phyloP scores from a whole-genome alignment of 2,113 vertebrate species.

The Rhinichthys klamathensis region DNA sequence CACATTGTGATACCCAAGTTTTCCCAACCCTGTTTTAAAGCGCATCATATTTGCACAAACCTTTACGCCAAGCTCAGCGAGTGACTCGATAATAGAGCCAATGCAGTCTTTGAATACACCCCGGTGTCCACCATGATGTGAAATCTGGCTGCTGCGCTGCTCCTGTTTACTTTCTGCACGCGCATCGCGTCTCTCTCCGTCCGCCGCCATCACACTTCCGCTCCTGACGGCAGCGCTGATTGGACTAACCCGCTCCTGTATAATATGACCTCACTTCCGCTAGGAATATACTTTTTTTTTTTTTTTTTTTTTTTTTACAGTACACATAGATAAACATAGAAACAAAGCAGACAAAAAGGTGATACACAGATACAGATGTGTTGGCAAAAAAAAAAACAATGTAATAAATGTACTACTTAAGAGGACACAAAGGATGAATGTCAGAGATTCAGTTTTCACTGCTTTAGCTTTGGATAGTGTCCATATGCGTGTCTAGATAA shows the following conservation, averaged over 20 bases:
- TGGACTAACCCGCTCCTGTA: conserved; percentile 49
- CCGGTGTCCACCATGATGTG: conserved; percentile 33
- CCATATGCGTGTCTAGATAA: background rate
- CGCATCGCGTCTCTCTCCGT: conserved; percentile 44
- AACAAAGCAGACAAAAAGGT: too few species aligned
- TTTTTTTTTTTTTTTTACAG: too few species aligned
- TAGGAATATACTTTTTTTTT: background rate
- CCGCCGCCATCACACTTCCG: conserved; percentile 70
- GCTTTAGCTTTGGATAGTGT: background rate
- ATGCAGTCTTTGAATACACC: conserved; percentile 63
- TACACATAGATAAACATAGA: too few species aligned
- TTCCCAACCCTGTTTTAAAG: background rate
- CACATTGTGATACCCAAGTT: background rate
- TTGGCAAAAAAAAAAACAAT: background rate
- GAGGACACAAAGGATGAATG: background rate
- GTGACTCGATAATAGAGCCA: conserved; percentile 60
- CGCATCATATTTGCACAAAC: conserved; percentile 65
- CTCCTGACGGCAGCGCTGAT: conserved; percentile 57
- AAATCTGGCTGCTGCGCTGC: conserved; percentile 20
- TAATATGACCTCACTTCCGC: conserved; percentile 39
- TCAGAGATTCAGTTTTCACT: background rate
- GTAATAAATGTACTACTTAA: background rate
- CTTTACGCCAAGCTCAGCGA: conserved; percentile 72
- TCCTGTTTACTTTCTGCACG: conserved; percentile 37
- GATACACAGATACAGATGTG: too few species aligned